Base-by-base conservation (phyloP, 2,888 invertebrate genomes). In the Pilophorus perplexus region DNA sequence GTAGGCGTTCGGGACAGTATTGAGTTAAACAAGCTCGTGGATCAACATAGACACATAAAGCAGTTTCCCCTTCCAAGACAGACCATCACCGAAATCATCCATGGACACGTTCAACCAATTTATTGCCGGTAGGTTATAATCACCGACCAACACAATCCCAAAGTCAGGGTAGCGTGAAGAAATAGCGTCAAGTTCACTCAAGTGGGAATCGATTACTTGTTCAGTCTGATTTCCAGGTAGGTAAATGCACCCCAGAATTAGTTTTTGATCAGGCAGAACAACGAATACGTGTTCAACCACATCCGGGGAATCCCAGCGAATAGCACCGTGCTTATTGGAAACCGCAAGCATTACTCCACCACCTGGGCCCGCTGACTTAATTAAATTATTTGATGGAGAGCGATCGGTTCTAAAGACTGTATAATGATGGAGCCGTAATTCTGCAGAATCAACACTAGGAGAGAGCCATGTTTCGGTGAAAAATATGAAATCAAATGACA, bases 381-480 rank as follows among this genome's bases (percentile, higher is more conserved):
- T 6, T 14, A 54, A 14, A 18, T 54, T 54, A 33, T 54, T 54
- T 28, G 28, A 33, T 10, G 54, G 28, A 16, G 54, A 54, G 14
- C 54, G 27, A 3, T 18, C 22, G 8, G 48, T 48, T 22, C 52
- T 10, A 20, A 18, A 52, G 8, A 52, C 16, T 12, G 14, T 52
- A 25, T 52, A 28, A 3, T 52, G 3, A 12, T 16, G 16, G 14
- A 52, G 52, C 20, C 48, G 20, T 8, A 48, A 23, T 12, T 48
- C 48, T 20, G 20, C n/a, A 5, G 48, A 20, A n/a, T 16, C 14
- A 16, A 48, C 48, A 18, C 23, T 28, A 18, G 27, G 12, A 14
- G 27, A 28, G 16, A 52, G 52, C 52, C 52, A 52, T 5, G 52
- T 52, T 28, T 52, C 52, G 12, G 52, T 28, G 4, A 52, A 52